Evolutionary conservation across 2,888 invertebrate genomes (phyloP), one percentile per base, ranked within the genome.

Genomic region (Selenia dentaria): DNA sequence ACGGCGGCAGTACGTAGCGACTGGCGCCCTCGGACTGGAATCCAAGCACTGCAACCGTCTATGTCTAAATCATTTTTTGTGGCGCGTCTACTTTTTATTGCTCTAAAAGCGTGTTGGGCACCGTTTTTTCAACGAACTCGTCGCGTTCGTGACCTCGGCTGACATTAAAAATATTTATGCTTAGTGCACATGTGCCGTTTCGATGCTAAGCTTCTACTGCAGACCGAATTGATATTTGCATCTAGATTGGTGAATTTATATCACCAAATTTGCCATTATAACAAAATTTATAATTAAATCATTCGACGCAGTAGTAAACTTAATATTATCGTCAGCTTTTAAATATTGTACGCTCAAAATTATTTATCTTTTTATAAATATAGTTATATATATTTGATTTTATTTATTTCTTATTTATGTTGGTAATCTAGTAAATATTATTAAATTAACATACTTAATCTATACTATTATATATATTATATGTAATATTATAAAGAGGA

Each of bases 71-170:
- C 65, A 76, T 82, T 87, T 84, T 86, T 86, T 86, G 81, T 66
- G 62, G 34, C 45, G 54, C 61, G 83, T 85, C 84, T 85, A 83
- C 77, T 79, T 79, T 79, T 79, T 77, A 70, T 67, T 56, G 57
- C 65, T 68, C 64, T 67, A 70, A 74, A 77, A 76, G 73, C 78
- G 71, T 77, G 76, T 77, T 80, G 74, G 76, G 74, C 70, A 70
- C 67, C 67, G 70, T 79, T 83, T 83, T 84, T 83, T 82, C 65
- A 69, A 63, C 67, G 45, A 67, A 64, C 70, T 69, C 77, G 78
- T 69, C 77, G 42, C 78, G 76, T 66, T 75, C 79, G 78, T 85
- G 85, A 86, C 86, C 86, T 84, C 85, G 76, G 58, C 80, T 85
- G 82, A 79, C 82, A 78, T 83, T 79, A 78, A 78, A 46, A 77